Base-by-base conservation (phyloP, 2,797 vertebrate genomes). In the Neostethus bicornis region DNA sequence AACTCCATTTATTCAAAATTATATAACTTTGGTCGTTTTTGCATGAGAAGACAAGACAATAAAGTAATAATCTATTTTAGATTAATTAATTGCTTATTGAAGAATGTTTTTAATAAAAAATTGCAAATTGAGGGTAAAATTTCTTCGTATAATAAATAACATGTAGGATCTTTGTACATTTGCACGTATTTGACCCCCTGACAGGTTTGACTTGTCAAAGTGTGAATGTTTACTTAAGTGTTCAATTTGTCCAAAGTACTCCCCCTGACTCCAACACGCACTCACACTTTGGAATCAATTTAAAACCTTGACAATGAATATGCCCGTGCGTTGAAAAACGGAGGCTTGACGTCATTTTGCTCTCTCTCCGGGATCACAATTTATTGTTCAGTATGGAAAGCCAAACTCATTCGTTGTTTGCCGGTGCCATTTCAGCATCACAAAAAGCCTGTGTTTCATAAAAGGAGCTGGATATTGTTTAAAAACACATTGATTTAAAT, bases 301-400 rank as follows among this genome's bases (percentile, higher is more conserved):
- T 54, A 53, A 80, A 77, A 81, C 72, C 70, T 71, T 70, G 58
- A 73, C 54, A 49, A 70, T 80, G 73, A 85, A 81, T 86, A 85
- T 85, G 76, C 69, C 82, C 75, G 16, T 44, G 19, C 61, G 66
- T 5, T 76, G 75, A 83, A 82, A 49, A 75, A 75, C 79, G 55
- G 55, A 55, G 50, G 58, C 73, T 85, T 86, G 85, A 88, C 86
- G 84, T 88, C 85, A 88, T 65, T 24, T 66, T 51, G 45, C 60
- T 67, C 44, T 56, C 61, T 80, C 84, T 70, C 66, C 39, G 85
- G 83, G 84, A 82, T 56, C 46, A 41, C 12, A 32, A 66, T 85
- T 81, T 80, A 82, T 82, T 78, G 79, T 83, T 79, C 64, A 50
- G 73, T 66, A 77, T 61, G 68, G 59, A 63, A 70, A 67, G 77